Percentiles rank a stretch among this genome's conserved stretches.
These are phyloP conservation scores for Catocala fraxini DNA, from an alignment of 2,888 invertebrate genomes.

Conservation along the genomic window DNA sequence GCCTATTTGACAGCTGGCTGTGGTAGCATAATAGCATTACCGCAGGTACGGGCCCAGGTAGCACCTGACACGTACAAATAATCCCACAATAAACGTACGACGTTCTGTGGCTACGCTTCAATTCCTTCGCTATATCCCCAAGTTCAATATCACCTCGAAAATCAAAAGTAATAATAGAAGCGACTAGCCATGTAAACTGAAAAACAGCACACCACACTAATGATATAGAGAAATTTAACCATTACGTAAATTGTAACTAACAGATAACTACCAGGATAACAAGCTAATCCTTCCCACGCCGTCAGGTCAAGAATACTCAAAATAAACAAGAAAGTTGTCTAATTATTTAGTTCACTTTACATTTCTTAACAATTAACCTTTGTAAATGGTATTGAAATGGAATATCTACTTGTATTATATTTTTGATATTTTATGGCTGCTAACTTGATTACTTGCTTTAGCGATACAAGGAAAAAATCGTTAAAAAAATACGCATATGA, in stretches of 20 bases:
- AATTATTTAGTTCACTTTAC: too few relatives aligned
- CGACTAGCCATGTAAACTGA: neutral
- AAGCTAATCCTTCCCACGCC: constrained; percentile 19
- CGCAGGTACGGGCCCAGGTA: constrained; percentile 74
- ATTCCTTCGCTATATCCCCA: constrained; percentile 23
- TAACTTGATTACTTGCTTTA: constrained; percentile 4
- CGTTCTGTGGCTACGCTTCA: constrained; percentile 38
- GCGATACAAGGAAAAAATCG: neutral
- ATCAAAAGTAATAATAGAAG: neutral
- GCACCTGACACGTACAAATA: constrained; percentile 75
- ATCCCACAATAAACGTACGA: constrained; percentile 55
- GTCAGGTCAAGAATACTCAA: constrained; percentile 10
- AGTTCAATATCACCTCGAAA: constrained; percentile 6
- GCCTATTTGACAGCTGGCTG: constrained; percentile 40
- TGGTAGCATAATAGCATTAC: constrained; percentile 61
- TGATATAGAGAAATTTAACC: constrained; percentile 15
- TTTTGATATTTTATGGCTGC: constrained; percentile 12
- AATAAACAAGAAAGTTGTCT: constrained; percentile 8
- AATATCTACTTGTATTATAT: too few relatives aligned
- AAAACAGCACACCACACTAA: constrained; percentile 10
- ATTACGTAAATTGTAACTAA: constrained; percentile 21
- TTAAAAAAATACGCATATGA: neutral
- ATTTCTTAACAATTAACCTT: too few relatives aligned
- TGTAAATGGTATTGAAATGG: too few relatives aligned
- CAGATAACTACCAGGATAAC: constrained; percentile 9